Evolutionary conservation across 2,888 invertebrate species (phyloP), one percentile per base, ranked within the genome.

Genomic region (Heteropelma amictum): DNA sequence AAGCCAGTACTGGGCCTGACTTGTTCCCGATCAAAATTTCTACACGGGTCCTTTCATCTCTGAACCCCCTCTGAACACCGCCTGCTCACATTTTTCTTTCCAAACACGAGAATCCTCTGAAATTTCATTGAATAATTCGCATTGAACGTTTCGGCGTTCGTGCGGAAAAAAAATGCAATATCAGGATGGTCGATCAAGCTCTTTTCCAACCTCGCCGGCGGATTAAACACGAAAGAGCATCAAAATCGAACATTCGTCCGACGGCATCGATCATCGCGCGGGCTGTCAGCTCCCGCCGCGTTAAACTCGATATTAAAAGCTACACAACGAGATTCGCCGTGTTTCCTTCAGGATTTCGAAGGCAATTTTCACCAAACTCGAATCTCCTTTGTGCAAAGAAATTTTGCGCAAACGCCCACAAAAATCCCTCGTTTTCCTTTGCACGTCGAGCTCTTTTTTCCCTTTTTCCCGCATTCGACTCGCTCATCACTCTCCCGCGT

Each of bases 231-330:
- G 51, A 17, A 35, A 51, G 38, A 17, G 28, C 17, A 26, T 63
- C 26, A 28, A 38, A 63, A 42, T 28, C 38, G 10, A 35, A 49
- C 23, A 35, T 26, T 33, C 30, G 60, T 10, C 82, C 77, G 76
- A 49, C 53, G 56, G 72, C 81, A 83, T 83, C 83, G 80, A 83
- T 83, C 83, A 83, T 42, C 40, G 17, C 1, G 56, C 14, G 77
- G 70, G 58, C 76, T 63, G 23, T 61, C 49, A 23, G 12, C 45
- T 68, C 67, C 53, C 38, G 19, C 8, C 69, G 58, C 72, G 76
- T 76, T 81, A 76, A 79, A 79, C 77, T 82, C 81, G 80, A 81
- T 83, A 83, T 84, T 82, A 83, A 84, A 81, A 80, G 77, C 81
- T 83, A 80, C 80, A 82, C 82, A 83, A 83, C 79, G 45, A 58